Conservation (phyloP, 2,113 vertebrate genomes). For the Andinoacara biseriatus region DNA sequence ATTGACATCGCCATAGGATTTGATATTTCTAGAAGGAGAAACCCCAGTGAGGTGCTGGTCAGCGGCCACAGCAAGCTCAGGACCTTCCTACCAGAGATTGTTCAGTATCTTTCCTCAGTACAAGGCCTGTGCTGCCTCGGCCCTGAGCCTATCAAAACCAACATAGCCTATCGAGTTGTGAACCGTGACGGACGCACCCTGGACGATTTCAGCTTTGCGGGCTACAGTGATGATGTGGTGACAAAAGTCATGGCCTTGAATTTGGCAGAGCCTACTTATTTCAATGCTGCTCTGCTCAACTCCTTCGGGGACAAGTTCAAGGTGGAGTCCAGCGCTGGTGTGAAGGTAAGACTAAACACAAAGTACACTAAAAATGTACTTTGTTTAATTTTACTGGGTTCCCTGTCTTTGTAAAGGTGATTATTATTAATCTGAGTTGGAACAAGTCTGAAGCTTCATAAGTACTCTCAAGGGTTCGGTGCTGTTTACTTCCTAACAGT, state of each 20-base stretch:
- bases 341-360: constrained; percentile 71
- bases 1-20: constrained; percentile 86
- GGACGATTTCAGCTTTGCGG: constrained; percentile 82
- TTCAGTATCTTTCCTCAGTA: constrained; percentile 65
- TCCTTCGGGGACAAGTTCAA: constrained; percentile 78
- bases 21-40: constrained; percentile 76
- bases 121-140: constrained; percentile 77
- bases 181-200: constrained; percentile 35
- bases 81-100: constrained; percentile 76
- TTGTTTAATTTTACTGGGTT: neutral
- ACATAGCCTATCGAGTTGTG: constrained; percentile 78
- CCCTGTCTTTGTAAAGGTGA: neutral
- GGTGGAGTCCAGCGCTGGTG: constrained; percentile 37
- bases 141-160: constrained; percentile 20
- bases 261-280: constrained; percentile 56
- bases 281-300: constrained; percentile 80
- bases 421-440: neutral
- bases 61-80: constrained; percentile 71
- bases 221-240: constrained; percentile 69
- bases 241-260: constrained; percentile 77
- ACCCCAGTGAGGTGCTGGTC: constrained; percentile 29
- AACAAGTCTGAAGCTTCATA: neutral
- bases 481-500: neutral
- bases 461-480: neutral
- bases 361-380: neutral